Base-by-base conservation (phyloP, 2,113 vertebrate species). In the Rhipidura dahli region DNA sequence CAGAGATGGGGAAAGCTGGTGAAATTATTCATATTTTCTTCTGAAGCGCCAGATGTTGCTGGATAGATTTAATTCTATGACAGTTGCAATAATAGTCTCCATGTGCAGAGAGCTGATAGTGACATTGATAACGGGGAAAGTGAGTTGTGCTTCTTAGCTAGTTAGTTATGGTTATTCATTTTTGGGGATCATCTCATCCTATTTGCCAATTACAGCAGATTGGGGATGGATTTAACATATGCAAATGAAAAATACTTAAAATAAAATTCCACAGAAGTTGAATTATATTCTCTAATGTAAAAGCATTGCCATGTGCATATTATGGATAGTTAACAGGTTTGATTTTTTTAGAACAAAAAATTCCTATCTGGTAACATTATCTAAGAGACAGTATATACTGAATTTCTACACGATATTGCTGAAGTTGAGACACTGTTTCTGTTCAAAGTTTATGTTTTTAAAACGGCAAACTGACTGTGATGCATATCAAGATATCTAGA, bases 51-150 rank as follows among this genome's bases (percentile, higher is more conserved):
- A 98, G 98, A 98, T 99, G 98, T 98, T 99, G 97, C 94, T 76
- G 83, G 96, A 98, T 98, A 98, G 98, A 98, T 98, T 98, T 98
- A 97, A 96, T 98, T 98, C 97, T 97, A 93, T 98, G 98, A 98
- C 97, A 97, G 98, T 91, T 98, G 94, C 96, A 97, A 97, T 98
- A 98, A 98, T 98, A 97, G 97, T 96, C 96, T 97, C 97, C 93
- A 85, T 96, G 93, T 97, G 95, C 77, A 94, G 95, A 94, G 84
- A 97, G 97, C 94, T 98, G 97, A 98, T 98, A 97, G 96, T 98
- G 97, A 97, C 97, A 97, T 94, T 1, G 95, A 98, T 98, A 97
- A 97, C 5, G 4, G 88, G 93, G 83, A 73, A 96, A 68, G 57
- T 65, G 53, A 94, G 22, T 56, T 18, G 1, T 79, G 75, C 63